These are phyloP conservation scores for Laspeyria flexula DNA, from an alignment of 2,888 invertebrate species.

Conservation along the genomic window DNA sequence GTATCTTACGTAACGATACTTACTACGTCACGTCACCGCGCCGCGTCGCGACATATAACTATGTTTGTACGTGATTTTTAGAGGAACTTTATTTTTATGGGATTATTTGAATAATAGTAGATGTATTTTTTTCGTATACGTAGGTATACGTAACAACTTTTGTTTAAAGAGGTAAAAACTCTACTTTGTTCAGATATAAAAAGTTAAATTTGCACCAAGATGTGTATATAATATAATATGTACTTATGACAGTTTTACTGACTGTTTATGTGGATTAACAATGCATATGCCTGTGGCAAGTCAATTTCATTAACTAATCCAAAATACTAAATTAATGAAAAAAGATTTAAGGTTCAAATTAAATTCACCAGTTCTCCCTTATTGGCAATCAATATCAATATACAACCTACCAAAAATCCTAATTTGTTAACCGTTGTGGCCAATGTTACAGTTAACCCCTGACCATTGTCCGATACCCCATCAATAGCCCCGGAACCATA, in stretches of 20 bases:
- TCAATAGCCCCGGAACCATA: conserved; percentile 51
- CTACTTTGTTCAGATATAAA: no score
- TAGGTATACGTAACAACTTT: not conserved
- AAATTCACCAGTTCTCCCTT: no score
- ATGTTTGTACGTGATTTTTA: conserved; percentile 42
- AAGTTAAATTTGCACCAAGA: no score
- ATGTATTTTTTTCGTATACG: not conserved
- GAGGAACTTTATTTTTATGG: conserved; percentile 35
- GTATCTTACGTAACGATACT: conserved; percentile 62
- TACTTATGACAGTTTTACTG: no score
- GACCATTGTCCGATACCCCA: conserved; percentile 34
- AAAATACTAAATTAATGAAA: no score
- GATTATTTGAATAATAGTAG: conserved; percentile 22
- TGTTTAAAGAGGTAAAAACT: not conserved
- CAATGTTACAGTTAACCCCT: not conserved
- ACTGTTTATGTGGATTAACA: no score
- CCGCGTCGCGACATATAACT: conserved; percentile 39
- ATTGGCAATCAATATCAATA: no score
- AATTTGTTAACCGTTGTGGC: not conserved
- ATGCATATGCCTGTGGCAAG: no score
- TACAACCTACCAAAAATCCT: not conserved
- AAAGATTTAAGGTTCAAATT: no score
- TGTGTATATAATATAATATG: no score
- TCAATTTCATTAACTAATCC: no score
- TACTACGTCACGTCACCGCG: conserved; percentile 46